Evolutionary conservation across 2,888 invertebrate species (phyloP), one percentile per base, ranked within the genome.

Genomic region (Dicycla oo): DNA sequence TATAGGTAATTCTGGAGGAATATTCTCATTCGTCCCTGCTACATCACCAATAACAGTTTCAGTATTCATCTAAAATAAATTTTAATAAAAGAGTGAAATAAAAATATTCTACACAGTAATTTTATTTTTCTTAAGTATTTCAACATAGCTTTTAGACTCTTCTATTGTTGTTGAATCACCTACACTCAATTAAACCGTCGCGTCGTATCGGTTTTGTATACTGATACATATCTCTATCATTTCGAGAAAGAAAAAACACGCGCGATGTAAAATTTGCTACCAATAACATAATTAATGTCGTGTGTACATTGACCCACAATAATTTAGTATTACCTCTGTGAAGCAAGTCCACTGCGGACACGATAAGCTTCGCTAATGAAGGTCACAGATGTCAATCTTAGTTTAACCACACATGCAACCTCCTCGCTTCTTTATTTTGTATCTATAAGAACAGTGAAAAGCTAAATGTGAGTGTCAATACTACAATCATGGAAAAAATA

Each of bases 401-500:
- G 83, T 83, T 64, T 54, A 75, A 79, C 70, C 78, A 76, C 78
- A 76, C 82, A 79, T 79, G 70, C 79, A 66, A 75, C 43, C 77
- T 62, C 43, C 77, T 62, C 75, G 80, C 69, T 83, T 81, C 71
- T 74, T 43, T 73, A 75, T 67, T 76, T 78, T 78, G 60, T 74
- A 70, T 65, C 58, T 78, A 26, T 40, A 69, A 13, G 34, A 69
- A 66, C 62, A 69, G 77, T 77, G 68, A 47, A 54, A 77, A 69
- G 65, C 72, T 77, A 49, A 86, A 77, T 77, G 75, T 82, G 58
- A 81, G 69, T 56, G 75, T 77, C 69, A 76, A 72, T 63, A 73
- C 58, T 63, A 58, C 18, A 90, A 91, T 70, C 69, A 98, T 99
- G 98, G 98, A 99, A 89, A 97, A 98, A 93, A 98, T 99, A 91